Percentiles rank a stretch among this genome's conserved stretches.
Conservation (phyloP, 2,888 invertebrate genomes). For the Labia minor region DNA sequence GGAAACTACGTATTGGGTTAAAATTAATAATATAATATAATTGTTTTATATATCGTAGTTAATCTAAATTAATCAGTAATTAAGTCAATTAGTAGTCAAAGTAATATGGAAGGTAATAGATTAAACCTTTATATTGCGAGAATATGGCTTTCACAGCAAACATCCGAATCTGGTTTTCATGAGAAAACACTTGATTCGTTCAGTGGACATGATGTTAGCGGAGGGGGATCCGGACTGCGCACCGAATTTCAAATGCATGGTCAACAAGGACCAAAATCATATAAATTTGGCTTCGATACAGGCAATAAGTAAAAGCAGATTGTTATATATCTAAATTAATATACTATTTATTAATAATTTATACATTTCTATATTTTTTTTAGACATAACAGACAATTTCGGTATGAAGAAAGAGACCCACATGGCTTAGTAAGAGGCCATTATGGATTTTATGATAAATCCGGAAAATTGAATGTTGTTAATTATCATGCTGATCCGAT, state of each 20-base stretch:
- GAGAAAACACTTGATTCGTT: slow-evolving; percentile 16
- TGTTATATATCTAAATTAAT: background rate
- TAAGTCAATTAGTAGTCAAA: too few relatives aligned
- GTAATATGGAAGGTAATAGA: too few relatives aligned
- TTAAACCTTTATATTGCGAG: too few relatives aligned
- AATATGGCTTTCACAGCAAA: slow-evolving; percentile 18
- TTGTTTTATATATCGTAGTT: too few relatives aligned
- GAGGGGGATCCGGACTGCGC: slow-evolving; percentile 36
- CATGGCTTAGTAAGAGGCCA: slow-evolving; percentile 67
- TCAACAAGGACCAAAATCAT: slow-evolving; percentile 68
- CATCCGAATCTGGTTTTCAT: slow-evolving; percentile 22
- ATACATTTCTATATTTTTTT: slow-evolving; percentile 30
- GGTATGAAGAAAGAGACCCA: slow-evolving; percentile 65
- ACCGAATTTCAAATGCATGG: slow-evolving; percentile 72
- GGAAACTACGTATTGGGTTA: too few relatives aligned
- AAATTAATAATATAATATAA: too few relatives aligned
- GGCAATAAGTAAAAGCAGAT: slow-evolving; percentile 58
- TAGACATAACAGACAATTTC: slow-evolving; percentile 69
- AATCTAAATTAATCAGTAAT: too few relatives aligned
- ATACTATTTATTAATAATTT: background rate
- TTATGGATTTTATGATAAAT: slow-evolving; percentile 67
- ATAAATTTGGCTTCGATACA: slow-evolving; percentile 75
- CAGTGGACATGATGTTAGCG: slow-evolving; percentile 15
- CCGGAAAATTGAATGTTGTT: slow-evolving; percentile 62
- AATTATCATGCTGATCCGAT: slow-evolving; percentile 64